Conservation (phyloP, 1,140 invertebrate genomes). For the Kradibia gibbosae region DNA sequence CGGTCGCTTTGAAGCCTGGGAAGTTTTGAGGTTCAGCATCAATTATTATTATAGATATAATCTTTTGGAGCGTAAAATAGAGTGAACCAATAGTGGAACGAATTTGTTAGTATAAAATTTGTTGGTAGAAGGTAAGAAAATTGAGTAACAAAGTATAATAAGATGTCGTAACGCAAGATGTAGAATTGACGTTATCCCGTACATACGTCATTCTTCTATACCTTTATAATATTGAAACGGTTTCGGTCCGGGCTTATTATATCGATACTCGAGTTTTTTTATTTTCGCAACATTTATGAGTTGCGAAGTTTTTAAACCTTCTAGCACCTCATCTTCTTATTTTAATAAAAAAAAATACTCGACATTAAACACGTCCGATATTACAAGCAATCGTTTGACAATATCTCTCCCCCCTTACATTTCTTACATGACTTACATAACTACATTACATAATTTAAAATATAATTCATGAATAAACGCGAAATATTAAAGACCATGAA, state of each 20-base stretch:
- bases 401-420: neutral
- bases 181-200: too few relatives aligned
- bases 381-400: neutral
- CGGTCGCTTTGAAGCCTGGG: too few relatives aligned
- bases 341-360: neutral
- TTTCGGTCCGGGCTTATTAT: neutral
- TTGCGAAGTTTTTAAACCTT: neutral
- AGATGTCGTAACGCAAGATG: neutral
- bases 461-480: too few relatives aligned
- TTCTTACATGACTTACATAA: neutral
- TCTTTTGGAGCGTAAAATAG: neutral
- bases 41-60: neutral
- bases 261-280: neutral
- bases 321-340: too few relatives aligned
- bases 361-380: slow-evolving; percentile 7
- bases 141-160: neutral
- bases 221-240: neutral
- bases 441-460: too few relatives aligned
- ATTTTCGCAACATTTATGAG: neutral
- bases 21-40: too few relatives aligned
- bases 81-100: neutral
- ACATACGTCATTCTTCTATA: neutral
- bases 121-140: neutral
- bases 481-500: too few relatives aligned
- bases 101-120: slow-evolving; percentile 22